A percentile compares a stretch with the other conserved stretches of the same genome.
These are phyloP conservation scores for Crocidura indochinensis DNA, from an alignment of 2,797 vertebrate species.

Conservation along the genomic window DNA sequence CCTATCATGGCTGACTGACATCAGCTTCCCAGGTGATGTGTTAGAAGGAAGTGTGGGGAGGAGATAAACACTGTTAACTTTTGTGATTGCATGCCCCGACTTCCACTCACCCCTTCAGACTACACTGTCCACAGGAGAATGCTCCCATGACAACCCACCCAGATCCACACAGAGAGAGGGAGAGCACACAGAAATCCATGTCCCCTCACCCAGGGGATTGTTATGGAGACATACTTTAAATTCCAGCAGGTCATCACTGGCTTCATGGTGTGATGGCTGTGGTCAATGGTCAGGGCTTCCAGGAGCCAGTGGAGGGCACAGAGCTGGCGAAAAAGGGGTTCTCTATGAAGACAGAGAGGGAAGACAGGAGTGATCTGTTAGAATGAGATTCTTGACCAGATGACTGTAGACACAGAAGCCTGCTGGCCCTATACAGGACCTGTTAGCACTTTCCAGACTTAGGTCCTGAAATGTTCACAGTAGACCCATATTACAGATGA, in stretches of 20 bases:
- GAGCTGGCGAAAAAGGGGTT: constrained; percentile 90
- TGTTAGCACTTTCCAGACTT: neutral
- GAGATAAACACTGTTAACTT: accelerated
- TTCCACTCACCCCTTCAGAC: neutral
- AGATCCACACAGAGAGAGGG: neutral
- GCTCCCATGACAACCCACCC: neutral
- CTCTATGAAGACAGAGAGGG: constrained; percentile 82
- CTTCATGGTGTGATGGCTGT: constrained; percentile 78
- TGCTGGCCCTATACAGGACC: neutral
- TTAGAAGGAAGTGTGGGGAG: neutral
- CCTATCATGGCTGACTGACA: neutral
- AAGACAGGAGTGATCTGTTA: neutral
- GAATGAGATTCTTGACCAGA: neutral
- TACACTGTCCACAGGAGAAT: neutral
- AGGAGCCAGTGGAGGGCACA: constrained; percentile 92
- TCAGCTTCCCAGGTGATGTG: neutral
- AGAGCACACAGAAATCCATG: accelerated
- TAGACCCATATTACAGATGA: neutral
- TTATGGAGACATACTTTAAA: constrained; percentile 83
- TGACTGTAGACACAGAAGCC: neutral
- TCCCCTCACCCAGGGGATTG: accelerated
- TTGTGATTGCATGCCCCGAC: neutral
- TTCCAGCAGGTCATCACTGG: constrained; percentile 91
- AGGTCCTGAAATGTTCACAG: neutral
- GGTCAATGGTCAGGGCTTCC: constrained; percentile 89